Evolutionary conservation across 2,113 vertebrate species (phyloP).

Genomic region (Solea senegalensis): DNA sequence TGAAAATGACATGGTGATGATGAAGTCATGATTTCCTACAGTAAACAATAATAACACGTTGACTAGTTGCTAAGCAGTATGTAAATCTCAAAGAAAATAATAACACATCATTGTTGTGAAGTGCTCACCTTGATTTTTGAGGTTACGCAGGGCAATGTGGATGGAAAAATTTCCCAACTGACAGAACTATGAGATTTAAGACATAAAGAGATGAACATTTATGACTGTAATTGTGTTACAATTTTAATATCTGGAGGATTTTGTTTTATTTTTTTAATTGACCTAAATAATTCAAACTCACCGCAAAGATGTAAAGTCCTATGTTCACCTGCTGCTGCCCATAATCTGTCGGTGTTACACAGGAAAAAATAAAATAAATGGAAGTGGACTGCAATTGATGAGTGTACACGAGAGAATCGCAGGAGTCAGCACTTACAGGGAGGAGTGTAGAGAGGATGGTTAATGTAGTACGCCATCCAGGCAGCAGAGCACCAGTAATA

Average conservation of each 20-base stretch:
- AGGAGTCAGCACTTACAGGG: conserved; percentile 83
- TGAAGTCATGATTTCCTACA: too few species aligned
- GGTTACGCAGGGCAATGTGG: conserved; percentile 88
- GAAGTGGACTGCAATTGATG: conserved; percentile 8
- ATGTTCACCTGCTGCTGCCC: conserved; percentile 88
- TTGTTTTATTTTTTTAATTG: neutral
- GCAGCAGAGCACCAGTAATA: conserved; percentile 94
- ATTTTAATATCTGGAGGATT: neutral
- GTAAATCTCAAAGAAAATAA: too few species aligned
- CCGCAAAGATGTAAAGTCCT: conserved; percentile 88
- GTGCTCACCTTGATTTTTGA: conserved; percentile 83
- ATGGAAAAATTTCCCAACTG: conserved; percentile 93
- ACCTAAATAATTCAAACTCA: conserved; percentile 59
- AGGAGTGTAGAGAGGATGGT: conserved; percentile 93
- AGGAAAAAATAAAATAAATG: conserved; percentile 23
- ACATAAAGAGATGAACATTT: conserved; percentile 14
- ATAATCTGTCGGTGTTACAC: conserved; percentile 77
- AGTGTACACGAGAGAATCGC: conserved; percentile 15
- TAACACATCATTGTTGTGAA: neutral
- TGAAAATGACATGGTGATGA: too few species aligned
- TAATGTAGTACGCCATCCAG: conserved; percentile 97
- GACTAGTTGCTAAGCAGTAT: too few species aligned
- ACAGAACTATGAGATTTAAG: conserved; percentile 83
- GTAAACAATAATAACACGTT: neutral
- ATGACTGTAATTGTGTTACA: too few species aligned